Evolutionary conservation across 2,888 invertebrate genomes (phyloP).

Genomic region (Loripinus fragilis): DNA sequence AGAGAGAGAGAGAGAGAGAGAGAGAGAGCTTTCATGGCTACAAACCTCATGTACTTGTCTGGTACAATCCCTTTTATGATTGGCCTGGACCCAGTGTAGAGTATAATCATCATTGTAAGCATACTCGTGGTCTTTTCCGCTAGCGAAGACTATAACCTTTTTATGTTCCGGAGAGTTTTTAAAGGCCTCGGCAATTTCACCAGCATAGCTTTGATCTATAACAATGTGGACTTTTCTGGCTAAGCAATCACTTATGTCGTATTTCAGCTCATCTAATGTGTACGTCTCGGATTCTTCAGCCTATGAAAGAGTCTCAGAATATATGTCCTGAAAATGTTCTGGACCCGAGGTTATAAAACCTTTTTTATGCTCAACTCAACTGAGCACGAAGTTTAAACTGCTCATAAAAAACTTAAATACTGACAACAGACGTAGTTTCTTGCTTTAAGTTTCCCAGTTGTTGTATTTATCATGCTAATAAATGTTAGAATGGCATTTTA

Average conservation of each 20-base stretch:
- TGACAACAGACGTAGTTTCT: too few relatives aligned
- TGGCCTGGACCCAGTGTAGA: constrained; percentile 79
- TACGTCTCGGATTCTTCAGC: constrained; percentile 84
- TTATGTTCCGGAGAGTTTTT: constrained; percentile 76
- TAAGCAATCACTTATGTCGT: constrained; percentile 84
- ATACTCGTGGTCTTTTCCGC: constrained; percentile 81
- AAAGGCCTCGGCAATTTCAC: constrained; percentile 81
- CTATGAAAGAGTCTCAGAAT: constrained; percentile 76
- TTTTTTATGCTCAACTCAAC: too few relatives aligned
- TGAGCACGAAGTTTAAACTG: too few relatives aligned
- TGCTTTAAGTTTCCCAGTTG: too few relatives aligned
- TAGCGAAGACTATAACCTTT: constrained; percentile 82
- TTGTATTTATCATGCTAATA: too few relatives aligned
- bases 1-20: too few relatives aligned
- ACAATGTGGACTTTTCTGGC: constrained; percentile 84
- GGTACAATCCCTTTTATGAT: constrained; percentile 80
- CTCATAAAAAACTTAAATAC: too few relatives aligned
- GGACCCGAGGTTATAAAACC: too few relatives aligned
- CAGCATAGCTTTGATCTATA: constrained; percentile 85
- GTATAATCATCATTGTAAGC: constrained; percentile 82
- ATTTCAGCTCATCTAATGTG: constrained; percentile 84
- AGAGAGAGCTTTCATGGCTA: background rate
- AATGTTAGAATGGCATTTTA: too few relatives aligned
- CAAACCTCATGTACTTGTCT: constrained; percentile 81
- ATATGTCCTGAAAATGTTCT: too few relatives aligned